Base-by-base conservation (phyloP, 2,797 vertebrate genomes). In the Pangasius djambal region DNA sequence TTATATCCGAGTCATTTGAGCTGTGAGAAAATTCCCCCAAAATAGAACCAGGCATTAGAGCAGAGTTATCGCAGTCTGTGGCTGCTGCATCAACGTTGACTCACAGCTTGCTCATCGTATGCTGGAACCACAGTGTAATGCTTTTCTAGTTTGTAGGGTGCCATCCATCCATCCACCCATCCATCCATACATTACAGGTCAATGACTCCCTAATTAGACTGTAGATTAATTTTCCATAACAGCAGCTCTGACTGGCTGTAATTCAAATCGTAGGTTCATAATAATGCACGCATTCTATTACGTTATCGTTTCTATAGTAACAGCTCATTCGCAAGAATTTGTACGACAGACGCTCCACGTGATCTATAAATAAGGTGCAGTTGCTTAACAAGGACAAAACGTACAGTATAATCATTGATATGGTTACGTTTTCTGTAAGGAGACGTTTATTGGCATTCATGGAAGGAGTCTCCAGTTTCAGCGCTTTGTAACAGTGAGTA, bases 21-120 rank as follows among this genome's bases (percentile, higher is more conserved):
- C 70, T 55, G 25, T 69, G 78, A 87, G 72, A 25, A 57, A 63
- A 77, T 83, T 37, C 48, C 85, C 83, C 88, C 2, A 18, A 83
- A 87, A 87, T 83, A 87, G 79, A 83, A 61, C 0, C 4, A 8
- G 28, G 40, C 87, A n/a, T 87, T 25, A 25, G 31, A 44, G 50
- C 20, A 9, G 79, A 75, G 25, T 63, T 88, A 40, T 67, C 69
- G 34, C 61, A 74, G 74, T 22, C 25, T 87, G 85, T 34, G 85
- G 70, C 20, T 31, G 31, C 86, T 78, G 50, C 78, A 74, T 52
- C 86, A 78, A 6, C 15, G 12, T 2, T 87, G 72, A 89, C 81
- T 87, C 57, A 87, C 44, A 13, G 52, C 59, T 57, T 84, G 55
- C 59, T 83, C 55, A 87, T 44, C 18, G 20, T 16, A 55, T 10